These are phyloP conservation scores for Tympanoctomys barrerae DNA, from an alignment of 2,797 vertebrate genomes.

Conservation along the genomic window DNA sequence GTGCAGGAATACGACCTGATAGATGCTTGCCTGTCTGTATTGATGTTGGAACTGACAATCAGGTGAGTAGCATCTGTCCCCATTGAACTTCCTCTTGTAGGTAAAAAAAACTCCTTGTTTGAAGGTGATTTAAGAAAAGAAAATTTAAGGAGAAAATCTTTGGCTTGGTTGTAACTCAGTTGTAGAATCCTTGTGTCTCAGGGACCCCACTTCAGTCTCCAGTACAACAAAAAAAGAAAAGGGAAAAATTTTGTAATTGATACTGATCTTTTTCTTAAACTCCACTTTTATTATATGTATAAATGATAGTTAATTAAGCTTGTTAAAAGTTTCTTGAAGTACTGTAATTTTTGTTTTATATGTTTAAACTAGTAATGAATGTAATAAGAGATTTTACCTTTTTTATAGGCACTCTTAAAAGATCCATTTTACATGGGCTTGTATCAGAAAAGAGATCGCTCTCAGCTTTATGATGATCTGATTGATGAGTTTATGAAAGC, in stretches of 20 bases:
- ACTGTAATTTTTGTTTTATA: background rate
- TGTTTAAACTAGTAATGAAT: constrained; percentile 32
- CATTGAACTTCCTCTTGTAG: background rate
- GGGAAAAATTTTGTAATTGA: constrained; percentile 16
- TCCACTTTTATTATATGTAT: constrained; percentile 4
- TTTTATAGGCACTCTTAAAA: constrained; percentile 92
- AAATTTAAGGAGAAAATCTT: background rate
- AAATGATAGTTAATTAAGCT: constrained; percentile 55
- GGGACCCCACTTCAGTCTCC: background rate
- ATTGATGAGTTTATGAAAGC: constrained; percentile 99
- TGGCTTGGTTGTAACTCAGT: background rate
- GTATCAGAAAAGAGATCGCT: constrained; percentile 96
- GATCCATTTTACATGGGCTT: constrained; percentile 98
- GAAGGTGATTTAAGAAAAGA: background rate
- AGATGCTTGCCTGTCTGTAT: constrained; percentile 97
- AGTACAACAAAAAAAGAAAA: background rate
- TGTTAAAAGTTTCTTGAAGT: constrained; percentile 54
- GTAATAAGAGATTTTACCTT: constrained; percentile 47
- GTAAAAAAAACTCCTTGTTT: background rate
- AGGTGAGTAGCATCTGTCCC: constrained; percentile 86
- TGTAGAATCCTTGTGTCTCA: background rate
- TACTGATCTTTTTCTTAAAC: constrained; percentile 43
- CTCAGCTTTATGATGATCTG: constrained; percentile 95
- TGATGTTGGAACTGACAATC: constrained; percentile 97
- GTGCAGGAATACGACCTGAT: constrained; percentile 96